These are phyloP conservation scores for Thryonomys swinderianus DNA, from an alignment of 2,113 vertebrate genomes.

Conservation along the genomic window DNA sequence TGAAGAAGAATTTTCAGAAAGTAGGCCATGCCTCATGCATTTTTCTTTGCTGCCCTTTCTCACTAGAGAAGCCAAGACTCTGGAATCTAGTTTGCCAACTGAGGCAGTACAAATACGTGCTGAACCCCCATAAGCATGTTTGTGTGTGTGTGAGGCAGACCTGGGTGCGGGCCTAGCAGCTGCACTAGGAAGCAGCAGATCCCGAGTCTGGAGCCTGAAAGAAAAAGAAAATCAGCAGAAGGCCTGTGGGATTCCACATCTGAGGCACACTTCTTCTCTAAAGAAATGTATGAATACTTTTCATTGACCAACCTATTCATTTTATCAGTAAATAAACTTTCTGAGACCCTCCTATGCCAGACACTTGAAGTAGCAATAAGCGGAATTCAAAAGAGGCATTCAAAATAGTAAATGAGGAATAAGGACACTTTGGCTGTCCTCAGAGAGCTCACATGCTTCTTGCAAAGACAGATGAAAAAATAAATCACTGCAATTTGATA, in stretches of 20 bases:
- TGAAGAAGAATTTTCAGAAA: conserved; percentile 57
- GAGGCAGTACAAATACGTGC: neutral
- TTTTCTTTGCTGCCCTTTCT: conserved; percentile 1
- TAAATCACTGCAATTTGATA: neutral
- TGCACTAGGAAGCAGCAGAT: neutral
- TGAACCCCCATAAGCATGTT: neutral
- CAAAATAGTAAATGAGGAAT: neutral
- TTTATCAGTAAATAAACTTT: conserved; percentile 24
- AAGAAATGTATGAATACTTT: neutral
- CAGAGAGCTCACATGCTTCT: neutral
- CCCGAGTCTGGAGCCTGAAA: neutral
- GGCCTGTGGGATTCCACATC: neutral
- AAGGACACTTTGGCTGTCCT: neutral
- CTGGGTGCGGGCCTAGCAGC: neutral
- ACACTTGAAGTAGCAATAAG: neutral
- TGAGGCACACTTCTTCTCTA: neutral
- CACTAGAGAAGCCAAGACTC: neutral
- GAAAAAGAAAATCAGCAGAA: neutral
- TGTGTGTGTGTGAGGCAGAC: conserved; percentile 24
- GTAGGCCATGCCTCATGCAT: neutral
- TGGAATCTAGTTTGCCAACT: neutral
- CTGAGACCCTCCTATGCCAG: neutral
- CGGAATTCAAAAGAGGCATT: conserved; percentile 5
- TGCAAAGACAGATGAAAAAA: neutral
- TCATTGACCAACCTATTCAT: neutral